Base-by-base conservation (phyloP, 2,888 invertebrate genomes). In the Melipona bicolor region DNA sequence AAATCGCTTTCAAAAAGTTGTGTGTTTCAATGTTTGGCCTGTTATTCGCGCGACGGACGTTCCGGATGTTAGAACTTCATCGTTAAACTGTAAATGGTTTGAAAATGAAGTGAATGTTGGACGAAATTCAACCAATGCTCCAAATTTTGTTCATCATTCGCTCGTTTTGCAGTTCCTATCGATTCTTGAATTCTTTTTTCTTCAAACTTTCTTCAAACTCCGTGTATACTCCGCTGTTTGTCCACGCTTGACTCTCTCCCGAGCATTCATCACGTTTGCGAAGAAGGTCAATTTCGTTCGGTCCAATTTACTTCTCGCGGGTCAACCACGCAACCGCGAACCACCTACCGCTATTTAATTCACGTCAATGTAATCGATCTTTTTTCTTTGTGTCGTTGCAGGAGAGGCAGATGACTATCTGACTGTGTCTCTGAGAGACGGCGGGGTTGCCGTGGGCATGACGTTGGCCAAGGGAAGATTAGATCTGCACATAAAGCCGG, bases 371-470 rank as follows among this genome's bases (percentile, higher is more conserved):
- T 78, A 64, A 78, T 52, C 21, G 9, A 5, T 0, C 27, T 17
- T 19, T 49, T 69, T 62, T 27, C 4, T 19, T 24, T n/a, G 74
- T 87, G 78, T 65, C 74, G 74, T 95, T 94, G 85, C 95, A 97
- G 99, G 98, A 75, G 98, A 98, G 92, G 97, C 97, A 89, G 97
- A 97, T 21, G 98, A 99, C 94, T 98, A 98, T 95, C 95, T 99
- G 75, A 98, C 98, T 92, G 95, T 99, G 81, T 98, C 98, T 0
- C 96, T 99, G 54, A 97, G 97, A 85, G 98, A 98, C 92, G 99
- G 99, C 0, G 98, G 98, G 4, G 97, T 98, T 15, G 97, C 97
- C 54, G 96, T 99, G 72, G 97, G 97, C 65, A 98, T 99, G 97
- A 98, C 98, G 3, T 95, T 99, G 43, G 98, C 98, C 4, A 98